Conservation (phyloP, 1,140 invertebrate genomes). For the Spodoptera frugiperda region DNA sequence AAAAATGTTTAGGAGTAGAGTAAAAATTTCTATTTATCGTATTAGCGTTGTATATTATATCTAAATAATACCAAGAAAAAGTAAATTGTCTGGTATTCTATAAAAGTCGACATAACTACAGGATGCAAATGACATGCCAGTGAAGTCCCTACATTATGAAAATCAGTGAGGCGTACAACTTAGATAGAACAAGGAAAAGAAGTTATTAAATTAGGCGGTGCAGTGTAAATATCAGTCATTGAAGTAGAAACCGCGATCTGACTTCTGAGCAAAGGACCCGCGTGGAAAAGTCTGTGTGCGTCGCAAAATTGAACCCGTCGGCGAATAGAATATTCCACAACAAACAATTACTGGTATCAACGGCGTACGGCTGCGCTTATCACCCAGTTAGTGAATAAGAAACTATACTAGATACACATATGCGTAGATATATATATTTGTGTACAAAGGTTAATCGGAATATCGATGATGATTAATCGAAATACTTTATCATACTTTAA, state of each 20-base stretch:
- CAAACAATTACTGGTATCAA: slow-evolving; percentile 16
- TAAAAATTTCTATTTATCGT: too few species aligned
- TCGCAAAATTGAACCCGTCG: not conserved
- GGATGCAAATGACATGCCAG: too few species aligned
- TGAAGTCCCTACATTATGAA: too few species aligned
- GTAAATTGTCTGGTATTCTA: too few species aligned
- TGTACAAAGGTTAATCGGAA: slow-evolving; percentile 14
- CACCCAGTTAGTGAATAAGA: not conserved
- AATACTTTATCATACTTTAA: not conserved
- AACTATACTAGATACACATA: not conserved
- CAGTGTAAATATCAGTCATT: too few species aligned
- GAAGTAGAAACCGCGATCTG: not conserved
- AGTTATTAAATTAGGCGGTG: too few species aligned
- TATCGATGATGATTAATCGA: slow-evolving; percentile 15
- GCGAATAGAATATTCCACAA: slow-evolving; percentile 26
- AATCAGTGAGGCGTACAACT: too few species aligned
- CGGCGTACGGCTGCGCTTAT: not conserved
- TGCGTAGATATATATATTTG: not conserved
- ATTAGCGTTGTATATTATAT: too few species aligned
- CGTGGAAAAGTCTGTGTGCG: slow-evolving; percentile 4
- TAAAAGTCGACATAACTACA: too few species aligned
- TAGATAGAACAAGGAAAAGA: too few species aligned
- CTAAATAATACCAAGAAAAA: too few species aligned
- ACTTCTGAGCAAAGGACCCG: not conserved
- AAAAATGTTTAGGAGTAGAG: too few species aligned